phyloP scores from a whole-genome alignment of 2,113 vertebrate species.

The Rhinopomastus cyanomelas region DNA sequence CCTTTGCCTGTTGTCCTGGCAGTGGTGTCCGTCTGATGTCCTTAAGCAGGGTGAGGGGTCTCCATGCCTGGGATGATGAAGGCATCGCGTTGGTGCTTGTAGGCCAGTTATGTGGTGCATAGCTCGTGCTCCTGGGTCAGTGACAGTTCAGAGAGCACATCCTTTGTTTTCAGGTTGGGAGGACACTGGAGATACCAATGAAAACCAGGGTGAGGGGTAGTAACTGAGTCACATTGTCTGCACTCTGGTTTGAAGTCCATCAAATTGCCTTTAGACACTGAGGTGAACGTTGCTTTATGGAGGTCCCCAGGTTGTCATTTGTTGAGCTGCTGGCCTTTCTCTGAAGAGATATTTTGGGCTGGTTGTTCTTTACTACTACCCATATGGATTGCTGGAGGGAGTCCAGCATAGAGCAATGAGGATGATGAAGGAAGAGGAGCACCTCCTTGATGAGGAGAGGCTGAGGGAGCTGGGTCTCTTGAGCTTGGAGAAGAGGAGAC shows the following conservation, averaged over 20 bases:
- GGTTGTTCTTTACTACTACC: neutral
- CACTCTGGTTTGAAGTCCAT: neutral
- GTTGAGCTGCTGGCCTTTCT: neutral
- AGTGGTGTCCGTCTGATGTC: neutral
- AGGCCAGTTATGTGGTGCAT: neutral
- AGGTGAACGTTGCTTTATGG: neutral
- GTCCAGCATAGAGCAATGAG: no score
- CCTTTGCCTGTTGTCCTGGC: neutral
- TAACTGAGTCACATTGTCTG: neutral
- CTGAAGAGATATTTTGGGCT: neutral
- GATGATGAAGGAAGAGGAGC: no score
- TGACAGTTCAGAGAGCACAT: neutral
- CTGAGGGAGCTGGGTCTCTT: no score
- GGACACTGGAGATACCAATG: fast-evolving
- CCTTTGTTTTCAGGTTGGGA: neutral
- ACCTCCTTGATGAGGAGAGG: no score
- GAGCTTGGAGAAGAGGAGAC: no score
- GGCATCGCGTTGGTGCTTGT: neutral
- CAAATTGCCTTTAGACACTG: neutral
- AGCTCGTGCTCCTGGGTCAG: neutral
- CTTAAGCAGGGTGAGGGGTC: neutral
- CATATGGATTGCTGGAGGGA: no score
- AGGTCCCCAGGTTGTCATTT: neutral
- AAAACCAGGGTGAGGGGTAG: neutral
- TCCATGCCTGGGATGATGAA: neutral